Evolutionary conservation across 1,140 invertebrate species (phyloP).

Genomic region (Oedothorax gibbosus): DNA sequence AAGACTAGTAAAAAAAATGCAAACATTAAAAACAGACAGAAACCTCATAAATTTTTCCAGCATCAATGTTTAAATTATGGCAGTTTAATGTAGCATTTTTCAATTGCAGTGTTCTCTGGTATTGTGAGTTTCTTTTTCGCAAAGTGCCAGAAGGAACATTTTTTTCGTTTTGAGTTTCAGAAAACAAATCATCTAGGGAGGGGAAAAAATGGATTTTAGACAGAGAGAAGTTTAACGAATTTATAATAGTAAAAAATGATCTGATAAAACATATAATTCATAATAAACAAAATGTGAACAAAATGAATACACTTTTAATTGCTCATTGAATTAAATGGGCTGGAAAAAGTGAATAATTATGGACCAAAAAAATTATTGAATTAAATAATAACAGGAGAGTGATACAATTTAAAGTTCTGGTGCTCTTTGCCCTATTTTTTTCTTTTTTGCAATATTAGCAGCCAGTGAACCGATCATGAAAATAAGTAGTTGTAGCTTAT

Average conservation of each 20-base stretch:
- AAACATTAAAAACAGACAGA: background rate
- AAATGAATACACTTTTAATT: no score
- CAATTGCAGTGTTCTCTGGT: slow-evolving; percentile 16
- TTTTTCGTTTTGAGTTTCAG: background rate
- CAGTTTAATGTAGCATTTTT: slow-evolving; percentile 40
- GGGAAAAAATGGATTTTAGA: background rate
- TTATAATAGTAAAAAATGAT: no score
- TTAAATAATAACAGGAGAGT: no score
- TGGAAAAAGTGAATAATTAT: no score
- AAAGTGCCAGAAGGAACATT: background rate
- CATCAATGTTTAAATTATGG: background rate
- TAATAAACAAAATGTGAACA: no score
- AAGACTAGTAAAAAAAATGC: background rate
- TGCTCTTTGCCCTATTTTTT: no score
- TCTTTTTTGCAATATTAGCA: no score
- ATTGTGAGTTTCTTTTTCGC: slow-evolving; percentile 14
- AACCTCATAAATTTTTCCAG: slow-evolving; percentile 52
- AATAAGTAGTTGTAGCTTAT: no score
- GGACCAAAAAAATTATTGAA: no score
- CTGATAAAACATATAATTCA: no score
- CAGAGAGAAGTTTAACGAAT: background rate
- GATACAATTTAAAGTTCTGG: no score
- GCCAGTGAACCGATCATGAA: no score
- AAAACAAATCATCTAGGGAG: slow-evolving; percentile 18
- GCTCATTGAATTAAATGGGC: background rate